Base-by-base conservation (phyloP, 2,113 vertebrate species). In the Micromys minutus region DNA sequence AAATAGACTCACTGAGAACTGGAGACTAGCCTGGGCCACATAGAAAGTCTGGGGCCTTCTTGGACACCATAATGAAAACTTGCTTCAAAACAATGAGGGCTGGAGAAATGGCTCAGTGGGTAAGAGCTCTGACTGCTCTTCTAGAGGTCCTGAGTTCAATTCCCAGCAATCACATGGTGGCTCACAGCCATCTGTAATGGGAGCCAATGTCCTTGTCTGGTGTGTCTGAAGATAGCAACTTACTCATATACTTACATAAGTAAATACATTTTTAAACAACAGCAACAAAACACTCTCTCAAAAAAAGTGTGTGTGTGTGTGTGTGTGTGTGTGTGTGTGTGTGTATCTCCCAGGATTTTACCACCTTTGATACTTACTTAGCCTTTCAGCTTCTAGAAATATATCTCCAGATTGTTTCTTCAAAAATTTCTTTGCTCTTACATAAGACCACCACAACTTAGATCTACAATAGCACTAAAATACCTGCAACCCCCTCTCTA, bases 311-410 rank as follows among this genome's bases (percentile, higher is more conserved):
- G n/a, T 61, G 13, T n/a, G n/a, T n/a, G n/a, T n/a, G n/a, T n/a
- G n/a, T n/a, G n/a, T n/a, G n/a, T 45, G 57, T 1, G 4, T 61
- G n/a, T 84, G 7, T 9, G 34, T 6, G 3, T 11, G 47, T 72
- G 74, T 87, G 63, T 19, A 79, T 57, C 89, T 85, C 16, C n/a
- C 13, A 79, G n/a, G 72, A 10, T 12, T 91, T 91, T 77, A n/a
- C 85, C n/a, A 65, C 31, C 94, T 89, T 84, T 79, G 71, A 94
- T n/a, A 65, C 50, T 13, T n/a, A 65, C 50, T 13, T 91, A 89
- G 26, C 36, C 4, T 89, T 81, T 74, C 74, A 85, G 26, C 16
- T 3, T 94, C n/a, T n/a, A 92, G 72, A 36, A 92, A 57, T 77
- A 55, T 88, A 92, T n/a, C 22, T 89, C 26, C 45, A 77, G 8